Percentiles rank a stretch among this genome's conserved stretches.
These are phyloP conservation scores for Drosophila tristis DNA, from an alignment of 1,140 invertebrate genomes.

Conservation along the genomic window DNA sequence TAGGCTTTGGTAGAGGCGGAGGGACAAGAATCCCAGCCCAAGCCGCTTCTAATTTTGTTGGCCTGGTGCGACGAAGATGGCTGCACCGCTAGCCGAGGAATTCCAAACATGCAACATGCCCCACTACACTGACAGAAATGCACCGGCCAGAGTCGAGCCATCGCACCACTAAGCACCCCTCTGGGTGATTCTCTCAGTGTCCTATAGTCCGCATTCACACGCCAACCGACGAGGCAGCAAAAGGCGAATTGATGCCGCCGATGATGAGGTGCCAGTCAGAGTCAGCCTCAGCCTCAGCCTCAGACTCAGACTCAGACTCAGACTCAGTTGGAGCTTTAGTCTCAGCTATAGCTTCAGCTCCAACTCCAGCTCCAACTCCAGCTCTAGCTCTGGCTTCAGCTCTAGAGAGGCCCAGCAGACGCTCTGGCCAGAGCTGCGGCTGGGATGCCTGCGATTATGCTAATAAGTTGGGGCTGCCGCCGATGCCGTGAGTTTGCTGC, in stretches of 20 bases:
- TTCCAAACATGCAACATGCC: slow-evolving; percentile 50
- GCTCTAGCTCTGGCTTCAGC: neutral
- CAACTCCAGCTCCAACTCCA: too few species aligned
- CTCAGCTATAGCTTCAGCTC: slow-evolving; percentile 2
- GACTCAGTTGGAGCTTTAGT: slow-evolving; percentile 1
- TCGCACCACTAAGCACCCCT: neutral
- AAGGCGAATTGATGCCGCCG: slow-evolving; percentile 73
- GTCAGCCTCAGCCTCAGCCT: neutral
- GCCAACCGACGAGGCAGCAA: slow-evolving; percentile 69
- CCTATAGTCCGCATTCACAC: slow-evolving; percentile 57
- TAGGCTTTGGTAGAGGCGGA: neutral
- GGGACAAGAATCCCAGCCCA: slow-evolving; percentile 10
- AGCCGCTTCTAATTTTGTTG: slow-evolving; percentile 59
- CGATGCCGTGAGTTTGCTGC: slow-evolving; percentile 7
- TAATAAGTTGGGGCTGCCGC: slow-evolving; percentile 68
- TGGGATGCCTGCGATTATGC: slow-evolving; percentile 69
- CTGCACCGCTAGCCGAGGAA: slow-evolving; percentile 37
- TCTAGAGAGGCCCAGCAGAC: slow-evolving; percentile 25
- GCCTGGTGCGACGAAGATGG: slow-evolving; percentile 1
- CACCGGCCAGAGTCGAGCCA: neutral
- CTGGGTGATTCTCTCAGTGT: slow-evolving; percentile 28
- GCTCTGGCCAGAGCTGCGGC: slow-evolving; percentile 61
- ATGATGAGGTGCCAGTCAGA: slow-evolving; percentile 68
- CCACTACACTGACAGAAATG: slow-evolving; percentile 13
- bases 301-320: neutral